Conservation (phyloP, 2,888 invertebrate genomes). For the Tanytarsus gracilentus region DNA sequence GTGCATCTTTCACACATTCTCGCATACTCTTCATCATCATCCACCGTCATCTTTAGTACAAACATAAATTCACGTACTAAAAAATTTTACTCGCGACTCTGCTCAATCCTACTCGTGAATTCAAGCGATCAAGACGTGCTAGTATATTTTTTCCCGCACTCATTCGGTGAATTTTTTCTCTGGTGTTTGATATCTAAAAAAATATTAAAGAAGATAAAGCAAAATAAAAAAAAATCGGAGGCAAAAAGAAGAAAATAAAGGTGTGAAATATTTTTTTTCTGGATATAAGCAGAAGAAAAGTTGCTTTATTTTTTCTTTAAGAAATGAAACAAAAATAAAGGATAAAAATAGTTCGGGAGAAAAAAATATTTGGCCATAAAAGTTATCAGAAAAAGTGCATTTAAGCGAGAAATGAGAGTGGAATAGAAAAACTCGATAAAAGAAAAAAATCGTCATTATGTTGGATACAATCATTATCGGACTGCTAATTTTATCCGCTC, state of each 20-base stretch:
- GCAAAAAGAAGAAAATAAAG: background rate
- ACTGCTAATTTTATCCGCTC: constrained; percentile 1
- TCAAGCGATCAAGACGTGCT: constrained; percentile 7
- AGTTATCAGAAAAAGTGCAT: too few species aligned
- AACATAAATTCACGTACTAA: background rate
- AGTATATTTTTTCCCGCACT: constrained; percentile 1
- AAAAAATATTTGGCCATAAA: background rate
- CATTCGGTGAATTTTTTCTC: constrained; percentile 5
- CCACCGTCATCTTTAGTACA: background rate
- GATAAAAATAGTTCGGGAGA: background rate
- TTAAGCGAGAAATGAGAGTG: background rate
- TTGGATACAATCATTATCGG: constrained; percentile 4
- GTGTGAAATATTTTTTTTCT: too few species aligned
- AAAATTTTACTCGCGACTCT: background rate
- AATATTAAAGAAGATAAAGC: background rate
- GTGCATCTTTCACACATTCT: background rate
- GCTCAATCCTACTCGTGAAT: constrained; percentile 5
- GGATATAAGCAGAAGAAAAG: background rate
- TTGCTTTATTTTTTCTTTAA: background rate
- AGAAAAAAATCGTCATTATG: background rate
- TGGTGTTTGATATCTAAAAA: too few species aligned
- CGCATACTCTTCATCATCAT: background rate
- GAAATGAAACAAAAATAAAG: background rate
- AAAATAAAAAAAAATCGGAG: background rate
- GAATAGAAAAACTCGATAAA: background rate